Evolutionary conservation across 2,888 invertebrate genomes (phyloP).

Genomic region (Tenodera sinensis): DNA sequence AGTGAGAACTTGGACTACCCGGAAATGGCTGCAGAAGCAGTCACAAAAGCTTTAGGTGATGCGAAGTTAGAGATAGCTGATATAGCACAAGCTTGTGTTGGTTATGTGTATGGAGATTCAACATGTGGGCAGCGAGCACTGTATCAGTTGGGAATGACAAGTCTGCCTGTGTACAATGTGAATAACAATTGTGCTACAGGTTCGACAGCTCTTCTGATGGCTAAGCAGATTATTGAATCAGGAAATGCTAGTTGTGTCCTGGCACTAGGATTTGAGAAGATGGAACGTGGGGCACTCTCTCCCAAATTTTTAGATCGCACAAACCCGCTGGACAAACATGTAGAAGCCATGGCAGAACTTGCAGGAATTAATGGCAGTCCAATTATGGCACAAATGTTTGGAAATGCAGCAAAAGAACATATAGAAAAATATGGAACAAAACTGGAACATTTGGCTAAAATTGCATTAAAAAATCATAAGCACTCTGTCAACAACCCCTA

Average conservation of each 20-base stretch:
- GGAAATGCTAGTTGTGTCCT: constrained; percentile 84
- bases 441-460: constrained; percentile 93
- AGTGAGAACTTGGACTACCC: constrained; percentile 85
- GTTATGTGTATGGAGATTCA: constrained; percentile 93
- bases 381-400: constrained; percentile 92
- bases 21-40: constrained; percentile 90
- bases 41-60: constrained; percentile 81
- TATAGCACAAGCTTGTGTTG: constrained; percentile 86
- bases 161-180: constrained; percentile 95
- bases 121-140: constrained; percentile 92
- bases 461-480: constrained; percentile 96
- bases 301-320: constrained; percentile 76
- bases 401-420: constrained; percentile 92
- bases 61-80: constrained; percentile 70
- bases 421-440: constrained; percentile 94
- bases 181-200: constrained; percentile 99
- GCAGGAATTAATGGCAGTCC: constrained; percentile 80
- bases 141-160: constrained; percentile 92
- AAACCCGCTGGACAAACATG: constrained; percentile 85
- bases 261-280: constrained; percentile 97
- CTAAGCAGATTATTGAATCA: constrained; percentile 85
- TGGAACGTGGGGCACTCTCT: constrained; percentile 87
- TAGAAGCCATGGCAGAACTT: constrained; percentile 78
- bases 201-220: constrained; percentile 84
- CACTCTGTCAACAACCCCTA: constrained; percentile 96